Percentiles rank a stretch among this genome's conserved stretches.
Conservation (phyloP, 2,797 vertebrate genomes). For the Margarornis squamiger region DNA sequence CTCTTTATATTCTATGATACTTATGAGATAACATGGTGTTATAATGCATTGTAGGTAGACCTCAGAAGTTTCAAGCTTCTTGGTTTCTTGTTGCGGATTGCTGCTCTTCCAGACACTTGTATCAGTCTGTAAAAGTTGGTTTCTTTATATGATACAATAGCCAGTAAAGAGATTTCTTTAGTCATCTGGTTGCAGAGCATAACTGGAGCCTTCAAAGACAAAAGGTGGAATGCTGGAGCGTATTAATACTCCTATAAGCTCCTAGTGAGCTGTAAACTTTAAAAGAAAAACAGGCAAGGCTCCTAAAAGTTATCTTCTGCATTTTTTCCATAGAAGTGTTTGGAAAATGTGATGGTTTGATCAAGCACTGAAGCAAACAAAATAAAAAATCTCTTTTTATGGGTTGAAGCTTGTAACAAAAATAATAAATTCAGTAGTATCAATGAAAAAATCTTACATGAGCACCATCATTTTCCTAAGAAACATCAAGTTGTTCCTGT, state of each 20-base stretch:
- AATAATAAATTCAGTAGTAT: background rate
- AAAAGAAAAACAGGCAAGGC: background rate
- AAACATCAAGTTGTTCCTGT: background rate
- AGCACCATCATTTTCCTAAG: background rate
- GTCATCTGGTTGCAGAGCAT: background rate
- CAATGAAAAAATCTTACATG: background rate
- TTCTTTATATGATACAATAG: background rate
- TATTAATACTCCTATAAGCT: background rate
- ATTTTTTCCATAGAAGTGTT: background rate
- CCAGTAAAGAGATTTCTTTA: background rate
- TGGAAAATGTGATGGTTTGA: background rate
- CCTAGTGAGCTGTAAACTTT: background rate
- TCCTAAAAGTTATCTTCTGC: background rate
- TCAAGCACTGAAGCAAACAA: background rate
- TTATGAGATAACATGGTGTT: background rate
- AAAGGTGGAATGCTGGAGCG: rapidly evolving
- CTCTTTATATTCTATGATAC: background rate
- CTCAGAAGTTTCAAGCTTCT: background rate
- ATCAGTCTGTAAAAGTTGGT: background rate
- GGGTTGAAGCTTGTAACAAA: background rate
- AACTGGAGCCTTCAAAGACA: background rate
- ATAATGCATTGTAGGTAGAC: background rate
- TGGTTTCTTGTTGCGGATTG: background rate
- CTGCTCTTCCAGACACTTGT: background rate
- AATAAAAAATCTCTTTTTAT: background rate